Base-by-base conservation (phyloP, 2,888 invertebrate genomes). In the Molanna angustata region DNA sequence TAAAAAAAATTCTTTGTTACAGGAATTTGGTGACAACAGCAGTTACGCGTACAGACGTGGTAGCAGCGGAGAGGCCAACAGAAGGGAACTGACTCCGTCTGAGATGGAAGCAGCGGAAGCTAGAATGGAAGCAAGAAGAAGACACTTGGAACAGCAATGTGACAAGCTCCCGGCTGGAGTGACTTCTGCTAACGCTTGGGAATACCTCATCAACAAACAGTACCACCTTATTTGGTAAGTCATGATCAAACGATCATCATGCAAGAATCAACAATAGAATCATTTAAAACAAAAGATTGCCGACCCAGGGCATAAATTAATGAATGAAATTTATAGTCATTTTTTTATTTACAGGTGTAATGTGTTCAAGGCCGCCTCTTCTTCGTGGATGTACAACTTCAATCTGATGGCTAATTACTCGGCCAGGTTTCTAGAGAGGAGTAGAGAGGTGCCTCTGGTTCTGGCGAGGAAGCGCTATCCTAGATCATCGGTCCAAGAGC, bases 331-430 rank as follows among this genome's bases (percentile, higher is more conserved):
- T 35, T 13, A 11, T 13, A 35, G 4, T 35, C 13, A 13, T 35
- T 13, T 35, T 4, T 35, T 35, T 9, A 6, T 4, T 35, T 7
- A 4, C 43, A 83, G 83, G 83, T 88, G 88, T 67, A 88, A 88
- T 66, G 83, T 88, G 57, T 88, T 88, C 67, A 88, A 88, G 76
- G 88, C 88, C 3, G 89, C 88, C 2, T 91, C 91, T n/a, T 90
- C 91, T 14, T 90, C 91, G 0, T 92, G 92, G 91, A 90, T 92
- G 86, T 90, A 90, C 72, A 91, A 91, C 72, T 91, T 92, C 71
- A 90, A 91, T 70, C 72, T 90, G 47, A 82, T 92, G 70, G 90
- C 90, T 6, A 91, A 91, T 63, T 90, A 90, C 69, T 82, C 85
- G 52, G 83, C 88, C 7, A 81, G 82, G 47, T 90, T 86, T 72